A percentile compares a stretch with the other conserved stretches of the same genome.
These are phyloP conservation scores for Tachuris rubrigastra DNA, from an alignment of 2,113 vertebrate genomes.

Conservation along the genomic window DNA sequence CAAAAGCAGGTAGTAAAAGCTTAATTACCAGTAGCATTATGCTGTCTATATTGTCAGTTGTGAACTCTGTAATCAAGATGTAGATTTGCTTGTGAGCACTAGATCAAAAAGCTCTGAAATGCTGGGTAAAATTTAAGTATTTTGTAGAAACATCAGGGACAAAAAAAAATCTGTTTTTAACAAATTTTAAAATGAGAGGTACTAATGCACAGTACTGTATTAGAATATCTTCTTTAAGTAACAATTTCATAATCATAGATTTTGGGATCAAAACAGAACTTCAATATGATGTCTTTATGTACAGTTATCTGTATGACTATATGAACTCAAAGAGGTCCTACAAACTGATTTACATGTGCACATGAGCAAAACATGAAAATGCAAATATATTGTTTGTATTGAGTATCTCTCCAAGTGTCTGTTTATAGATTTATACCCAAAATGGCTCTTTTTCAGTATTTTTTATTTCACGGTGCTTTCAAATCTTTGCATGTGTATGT, in stretches of 20 bases:
- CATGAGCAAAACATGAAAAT: not conserved
- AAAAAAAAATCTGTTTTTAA: not conserved
- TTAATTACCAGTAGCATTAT: slow-evolving; percentile 79
- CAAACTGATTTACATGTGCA: not conserved
- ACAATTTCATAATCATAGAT: slow-evolving; percentile 25
- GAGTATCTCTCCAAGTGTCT: not conserved
- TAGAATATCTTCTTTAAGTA: slow-evolving; percentile 34
- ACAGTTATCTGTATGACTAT: not conserved
- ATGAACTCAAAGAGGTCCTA: slow-evolving; percentile 18
- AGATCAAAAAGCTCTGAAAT: slow-evolving; percentile 76
- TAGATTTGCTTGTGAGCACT: slow-evolving; percentile 76
- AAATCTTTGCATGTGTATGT: not conserved
- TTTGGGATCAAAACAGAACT: slow-evolving; percentile 31
- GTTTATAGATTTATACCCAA: not conserved
- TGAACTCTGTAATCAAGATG: slow-evolving; percentile 82
- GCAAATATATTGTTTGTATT: not conserved
- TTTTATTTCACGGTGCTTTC: not conserved
- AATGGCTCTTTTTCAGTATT: not conserved
- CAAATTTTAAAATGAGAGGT: slow-evolving; percentile 49
- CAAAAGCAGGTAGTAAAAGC: slow-evolving; percentile 77
- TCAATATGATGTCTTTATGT: not conserved
- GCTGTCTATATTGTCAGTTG: slow-evolving; percentile 80
- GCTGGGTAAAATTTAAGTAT: slow-evolving; percentile 59
- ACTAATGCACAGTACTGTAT: slow-evolving; percentile 53
- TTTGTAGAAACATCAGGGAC: slow-evolving; percentile 32